Percentiles rank a stretch among this genome's conserved stretches.
Evolutionary conservation across 2,113 vertebrate genomes (phyloP).

Genomic region (Festucalex cinctus): DNA sequence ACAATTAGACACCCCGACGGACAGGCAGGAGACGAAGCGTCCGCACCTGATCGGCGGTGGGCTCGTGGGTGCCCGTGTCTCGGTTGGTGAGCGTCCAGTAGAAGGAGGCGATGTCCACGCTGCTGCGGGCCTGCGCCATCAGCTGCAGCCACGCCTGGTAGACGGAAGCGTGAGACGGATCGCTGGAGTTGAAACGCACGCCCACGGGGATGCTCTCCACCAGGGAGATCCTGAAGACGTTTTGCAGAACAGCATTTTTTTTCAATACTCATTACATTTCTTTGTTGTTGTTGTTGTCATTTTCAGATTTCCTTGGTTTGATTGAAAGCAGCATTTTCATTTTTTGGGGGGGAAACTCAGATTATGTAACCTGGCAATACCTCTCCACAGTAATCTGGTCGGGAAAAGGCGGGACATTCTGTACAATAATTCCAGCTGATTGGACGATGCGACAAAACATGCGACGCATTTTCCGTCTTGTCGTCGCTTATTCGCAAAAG

Average conservation of each 20-base stretch:
- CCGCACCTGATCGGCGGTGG: conserved; percentile 78
- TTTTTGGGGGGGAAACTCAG: too few species aligned
- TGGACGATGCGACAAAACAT: too few species aligned
- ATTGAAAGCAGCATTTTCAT: background rate
- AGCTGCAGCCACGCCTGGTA: conserved; percentile 79
- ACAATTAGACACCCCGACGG: background rate
- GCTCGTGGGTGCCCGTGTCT: conserved; percentile 79
- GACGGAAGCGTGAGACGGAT: conserved; percentile 67
- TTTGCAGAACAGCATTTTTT: background rate
- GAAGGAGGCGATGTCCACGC: conserved; percentile 90
- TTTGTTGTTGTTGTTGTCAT: too few species aligned
- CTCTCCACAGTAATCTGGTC: too few species aligned
- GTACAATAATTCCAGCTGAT: too few species aligned
- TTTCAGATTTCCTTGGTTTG: background rate
- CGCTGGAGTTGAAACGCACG: conserved; percentile 73
- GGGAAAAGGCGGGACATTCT: too few species aligned
- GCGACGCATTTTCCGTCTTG: too few species aligned
- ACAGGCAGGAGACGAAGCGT: too few species aligned
- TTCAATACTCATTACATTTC: too few species aligned
- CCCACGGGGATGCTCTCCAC: conserved; percentile 90
- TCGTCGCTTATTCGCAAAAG: too few species aligned
- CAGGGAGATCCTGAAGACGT: conserved; percentile 71
- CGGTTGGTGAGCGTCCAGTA: conserved; percentile 88
- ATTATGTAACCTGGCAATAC: too few species aligned
- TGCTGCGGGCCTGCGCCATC: conserved; percentile 68